Evolutionary conservation across 2,797 vertebrate genomes (phyloP), one percentile per base, ranked within the genome.

Genomic region (Cynopterus sphinx): DNA sequence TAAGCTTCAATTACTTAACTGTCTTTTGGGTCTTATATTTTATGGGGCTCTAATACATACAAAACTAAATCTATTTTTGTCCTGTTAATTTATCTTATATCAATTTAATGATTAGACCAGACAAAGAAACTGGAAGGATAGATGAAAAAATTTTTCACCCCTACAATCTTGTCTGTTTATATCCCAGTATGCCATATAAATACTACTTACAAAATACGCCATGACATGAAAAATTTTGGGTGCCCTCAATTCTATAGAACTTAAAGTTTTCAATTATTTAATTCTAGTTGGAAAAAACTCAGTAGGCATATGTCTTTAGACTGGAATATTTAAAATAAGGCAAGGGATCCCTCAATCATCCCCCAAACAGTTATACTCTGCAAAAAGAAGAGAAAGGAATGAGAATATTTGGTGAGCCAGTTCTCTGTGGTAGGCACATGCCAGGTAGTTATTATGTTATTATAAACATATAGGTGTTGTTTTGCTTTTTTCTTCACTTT

Each of bases 291-390:
- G 41, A 46, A 90, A 94, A 91, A 91, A 5, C 22, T 55, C 36
- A 84, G 63, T 67, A 49, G n/a, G 7, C 10, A 43, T 63, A 82
- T 95, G 26, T 82, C 17, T 82, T 88, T 92, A 55, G 39, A 89
- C 51, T 46, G 86, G 36, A 83, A 55, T 78, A 83, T 95, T 92
- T 89, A 70, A 79, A 94, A 43, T 87, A 16, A 90, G n/a, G n/a
- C 17, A 83, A 43, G 6, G 13, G 21, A 68, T 43, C 28, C 26
- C 28, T n/a, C 22, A 59, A 31, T 53, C 61, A 91, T 89, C 59
- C 26, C 28, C 53, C 22, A 79, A 71, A 87, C 0, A 70, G 6
- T 68, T 59, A 43, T 1, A 21, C 19, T 94, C 90, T 84, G n/a
- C 13, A 85, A 81, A 26, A 92, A 79, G 81, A 70, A 53, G 24